Conservation (phyloP, 2,888 invertebrate genomes). For the Rhorus exstirpatorius region DNA sequence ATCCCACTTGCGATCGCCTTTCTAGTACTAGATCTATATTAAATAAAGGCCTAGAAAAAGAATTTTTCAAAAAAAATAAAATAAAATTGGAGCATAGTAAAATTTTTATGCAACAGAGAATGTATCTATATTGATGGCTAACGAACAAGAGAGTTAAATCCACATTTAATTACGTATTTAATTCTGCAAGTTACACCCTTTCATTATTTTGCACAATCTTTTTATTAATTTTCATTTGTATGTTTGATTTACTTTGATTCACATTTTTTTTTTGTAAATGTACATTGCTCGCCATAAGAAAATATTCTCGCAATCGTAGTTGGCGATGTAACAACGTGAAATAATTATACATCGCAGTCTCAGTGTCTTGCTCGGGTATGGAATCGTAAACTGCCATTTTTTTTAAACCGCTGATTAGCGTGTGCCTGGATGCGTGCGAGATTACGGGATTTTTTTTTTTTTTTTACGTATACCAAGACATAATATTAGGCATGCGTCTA, state of each 20-base stretch:
- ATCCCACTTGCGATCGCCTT: too few species aligned
- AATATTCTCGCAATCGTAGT: constrained; percentile 5
- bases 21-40: too few species aligned
- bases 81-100: too few species aligned
- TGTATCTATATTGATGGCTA: too few species aligned
- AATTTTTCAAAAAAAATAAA: too few species aligned
- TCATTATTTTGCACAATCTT: not conserved
- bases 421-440: constrained; percentile 54
- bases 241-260: not conserved
- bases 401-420: constrained; percentile 53
- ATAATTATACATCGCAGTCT: constrained; percentile 34
- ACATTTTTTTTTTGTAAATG: not conserved
- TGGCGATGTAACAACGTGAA: constrained; percentile 37
- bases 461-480: constrained; percentile 24
- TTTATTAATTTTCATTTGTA: not conserved
- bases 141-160: too few species aligned
- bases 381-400: constrained; percentile 50
- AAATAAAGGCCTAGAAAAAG: too few species aligned
- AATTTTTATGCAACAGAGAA: too few species aligned
- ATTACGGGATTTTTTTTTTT: constrained; percentile 45
- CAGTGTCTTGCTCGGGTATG: constrained; percentile 26
- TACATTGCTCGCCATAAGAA: too few species aligned
- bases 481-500: constrained; percentile 11
- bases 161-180: too few species aligned
- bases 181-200: too few species aligned